phyloP scores from a whole-genome alignment of 1,140 invertebrate genomes.

The Bombus superbus region DNA sequence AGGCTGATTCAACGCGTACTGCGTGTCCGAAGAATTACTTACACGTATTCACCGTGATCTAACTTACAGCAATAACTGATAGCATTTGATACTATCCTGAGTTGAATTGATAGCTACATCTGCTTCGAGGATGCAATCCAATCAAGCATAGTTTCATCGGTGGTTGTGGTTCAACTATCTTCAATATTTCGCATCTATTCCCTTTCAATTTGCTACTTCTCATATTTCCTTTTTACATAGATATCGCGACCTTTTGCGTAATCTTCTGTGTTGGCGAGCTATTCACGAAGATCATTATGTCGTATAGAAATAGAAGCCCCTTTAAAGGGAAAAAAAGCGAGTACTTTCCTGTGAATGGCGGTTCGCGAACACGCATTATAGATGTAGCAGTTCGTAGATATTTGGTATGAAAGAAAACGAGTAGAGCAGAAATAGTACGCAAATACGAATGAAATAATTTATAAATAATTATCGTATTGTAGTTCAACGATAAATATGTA shows the following conservation, averaged over 20 bases:
- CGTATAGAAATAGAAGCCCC: constrained; percentile 1
- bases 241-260: not conserved
- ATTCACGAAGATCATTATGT: constrained; percentile 15
- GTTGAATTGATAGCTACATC: constrained; percentile 24
- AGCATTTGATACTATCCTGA: not conserved
- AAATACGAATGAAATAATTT: not conserved
- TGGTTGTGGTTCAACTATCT: constrained; percentile 18
- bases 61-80: not conserved
- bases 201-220: constrained; percentile 15
- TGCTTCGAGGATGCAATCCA: constrained; percentile 16
- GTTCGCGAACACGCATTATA: not conserved
- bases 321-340: not conserved
- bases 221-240: not conserved
- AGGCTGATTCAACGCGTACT: not conserved
- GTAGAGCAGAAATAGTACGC: too few species aligned
- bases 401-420: not conserved
- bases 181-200: not conserved
- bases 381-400: not conserved
- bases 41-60: not conserved
- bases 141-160: constrained; percentile 40
- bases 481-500: too few species aligned
- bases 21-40: not conserved
- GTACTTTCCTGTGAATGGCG: not conserved
- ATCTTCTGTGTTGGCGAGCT: not conserved
- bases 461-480: too few species aligned